Evolutionary conservation across 2,113 vertebrate species (phyloP), one percentile per base, ranked within the genome.

Genomic region (Cyanistes caeruleus): DNA sequence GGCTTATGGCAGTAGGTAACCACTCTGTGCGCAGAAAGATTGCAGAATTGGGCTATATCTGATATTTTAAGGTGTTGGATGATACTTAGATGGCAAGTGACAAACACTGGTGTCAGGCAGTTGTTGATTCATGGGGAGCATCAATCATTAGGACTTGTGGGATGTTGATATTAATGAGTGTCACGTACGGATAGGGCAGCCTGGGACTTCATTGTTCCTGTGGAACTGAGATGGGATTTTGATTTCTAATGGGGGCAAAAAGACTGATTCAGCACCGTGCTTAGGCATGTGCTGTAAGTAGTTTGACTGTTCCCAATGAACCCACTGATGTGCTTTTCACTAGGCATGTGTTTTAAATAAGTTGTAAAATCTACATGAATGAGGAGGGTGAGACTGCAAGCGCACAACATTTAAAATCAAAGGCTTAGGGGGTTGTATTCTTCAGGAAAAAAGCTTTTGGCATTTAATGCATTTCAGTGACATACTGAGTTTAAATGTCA

Each of bases 321-420:
- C 19, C 56, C 0, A 1, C 75, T 93, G 87, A 91, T 60, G 85
- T 86, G 90, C 85, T 90, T 63, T 72, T 88, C 79, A 73, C 75
- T 86, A 77, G 82, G 55, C 84, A 77, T 70, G 43, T 94, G 87
- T 77, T 93, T 90, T 83, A 80, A 91, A 84, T 59, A 84, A 83
- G 37, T 41, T 75, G 51, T 27, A 33, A 77, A 69, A 77, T 58
- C n/a, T 67, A 59, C 35, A 17, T 6, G 10, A 44, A 62, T 18
- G 64, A 67, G 74, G 44, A 75, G 20, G 19, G 22, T 49, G 27
- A 43, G 56, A 37, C 37, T 39, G 10, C n/a, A 55, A 85, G 39
- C 37, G 15, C 24, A n/a, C 13, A 10, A 0, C 9, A 7, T 62
- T 51, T 52, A 49, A 69, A 52, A 49, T 17, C 24, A 23, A 59